phyloP scores from a whole-genome alignment of 1,140 invertebrate genomes.

The Drosophila baimaii region DNA sequence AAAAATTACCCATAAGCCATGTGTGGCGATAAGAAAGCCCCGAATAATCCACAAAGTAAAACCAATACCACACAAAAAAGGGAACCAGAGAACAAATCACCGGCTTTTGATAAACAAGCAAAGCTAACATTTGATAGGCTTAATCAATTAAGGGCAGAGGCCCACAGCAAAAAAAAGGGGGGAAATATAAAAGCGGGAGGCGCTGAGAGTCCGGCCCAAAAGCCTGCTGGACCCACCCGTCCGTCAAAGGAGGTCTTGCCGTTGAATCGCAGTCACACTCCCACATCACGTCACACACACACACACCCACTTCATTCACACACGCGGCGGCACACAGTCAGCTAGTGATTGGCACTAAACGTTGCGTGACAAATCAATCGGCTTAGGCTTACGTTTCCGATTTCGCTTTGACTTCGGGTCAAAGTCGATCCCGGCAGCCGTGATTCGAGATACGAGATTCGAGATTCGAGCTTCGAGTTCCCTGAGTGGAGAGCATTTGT shows the following conservation, averaged over 20 bases:
- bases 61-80: conserved; percentile 35
- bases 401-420: conserved; percentile 36
- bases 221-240: conserved; percentile 31
- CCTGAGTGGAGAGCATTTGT: conserved; percentile 30
- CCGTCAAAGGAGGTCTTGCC: conserved; percentile 47
- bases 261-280: conserved; percentile 17
- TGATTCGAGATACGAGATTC: conserved; percentile 24
- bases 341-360: conserved; percentile 65
- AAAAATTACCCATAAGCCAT: conserved; percentile 14
- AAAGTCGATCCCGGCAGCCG: conserved; percentile 20
- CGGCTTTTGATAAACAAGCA: conserved; percentile 32
- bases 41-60: conserved; percentile 12
- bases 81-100: conserved; percentile 35
- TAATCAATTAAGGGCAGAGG: conserved; percentile 72
- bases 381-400: conserved; percentile 71
- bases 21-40: conserved; percentile 17
- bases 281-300: conserved; percentile 4
- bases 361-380: conserved; percentile 81
- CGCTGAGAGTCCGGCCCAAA: conserved; percentile 9
- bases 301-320: conserved; percentile 15
- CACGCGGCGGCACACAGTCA: conserved; percentile 35
- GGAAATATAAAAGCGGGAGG: conserved; percentile 21
- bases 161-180: conserved; percentile 14
- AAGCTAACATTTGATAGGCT: conserved; percentile 68
- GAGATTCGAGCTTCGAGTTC: neutral